Base-by-base conservation (phyloP, 2,888 invertebrate species). In the Masnerella sp. region DNA sequence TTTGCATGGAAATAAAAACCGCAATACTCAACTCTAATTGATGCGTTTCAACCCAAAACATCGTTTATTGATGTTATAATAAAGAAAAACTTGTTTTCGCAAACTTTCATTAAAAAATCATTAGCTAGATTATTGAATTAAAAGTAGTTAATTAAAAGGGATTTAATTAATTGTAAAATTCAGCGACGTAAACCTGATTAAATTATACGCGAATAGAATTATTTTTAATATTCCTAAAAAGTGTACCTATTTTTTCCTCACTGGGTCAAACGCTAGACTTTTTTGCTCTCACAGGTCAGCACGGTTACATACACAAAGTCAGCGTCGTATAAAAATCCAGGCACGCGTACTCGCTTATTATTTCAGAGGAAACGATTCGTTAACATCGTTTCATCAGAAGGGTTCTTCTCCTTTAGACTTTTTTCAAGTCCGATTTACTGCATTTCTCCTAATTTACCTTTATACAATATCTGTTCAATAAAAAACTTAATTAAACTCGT, bases 311-410 rank as follows among this genome's bases (percentile, higher is more conserved):
- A 25, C 25, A 43, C n/a, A 43, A 12, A 49, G 17, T 0, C 38
- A 56, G 52, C 28, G 45, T 15, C 22, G 65, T 47, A 65, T 71
- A 65, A 65, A 71, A 71, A 71, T 71, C 65, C 59, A 64, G 64
- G 71, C 71, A 71, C 71, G 71, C 65, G 71, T 71, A 65, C 64
- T 49, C 45, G 58, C 64, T 65, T 71, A 71, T 65, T 71, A 71
- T 71, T 71, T 71, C 65, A 59, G 59, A 65, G 71, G 65, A 71
- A 71, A 59, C 71, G 71, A 71, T 71, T 71, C 71, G 71, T 71
- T 71, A 71, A 71, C 71, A 59, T 59, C 71, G 56, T 71, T 64
- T 64, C 64, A 58, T 42, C 45, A 30, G 45, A 38, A 56, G 70
- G 62, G 62, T 62, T 62, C 70, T 64, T 56, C 62, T 40, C 51